Evolutionary conservation across 2,888 invertebrate genomes (phyloP), one percentile per base, ranked within the genome.

Genomic region (Diarsia dahlii): DNA sequence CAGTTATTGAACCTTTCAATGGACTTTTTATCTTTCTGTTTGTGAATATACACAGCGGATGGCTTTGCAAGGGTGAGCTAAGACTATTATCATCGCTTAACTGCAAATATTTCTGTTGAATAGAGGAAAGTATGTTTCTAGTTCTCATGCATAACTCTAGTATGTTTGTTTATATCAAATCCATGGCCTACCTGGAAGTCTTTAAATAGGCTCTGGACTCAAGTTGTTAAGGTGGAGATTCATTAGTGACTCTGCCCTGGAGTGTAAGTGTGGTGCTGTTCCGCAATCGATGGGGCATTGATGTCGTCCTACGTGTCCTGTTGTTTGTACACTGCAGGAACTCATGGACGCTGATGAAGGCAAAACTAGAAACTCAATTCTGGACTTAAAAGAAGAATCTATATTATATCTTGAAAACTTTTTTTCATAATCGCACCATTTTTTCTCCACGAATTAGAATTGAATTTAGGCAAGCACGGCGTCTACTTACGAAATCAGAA

Each of bases 1-100:
- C 50, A 70, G 66, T 76, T 79, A 82, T 81, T 84, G 78, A 84
- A 81, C 71, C 74, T 76, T 81, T 73, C 68, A 75, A 65, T 76
- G 67, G 52, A 74, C 34, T 65, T 81, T 83, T 85, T 72, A 63
- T 79, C n/a, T 66, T 48, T 72, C 48, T 74, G 68, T 74, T 68
- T 76, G 63, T 64, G 64, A 52, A 81, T 70, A 80, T 76, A 48
- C 45, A 67, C 63, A 45, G 70, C 66, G 46, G 39, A 48, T 60
- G 46, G 56, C 23, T 69, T 13, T 20, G 8, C 56, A 23, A 39
- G 46, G 45, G n/a, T 34, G 3, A 9, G 1, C 54, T 48, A 54
- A 13, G 52, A 34, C 28, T 45, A 70, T 34, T 50, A 69, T 3
- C 48, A 62, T 3, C 10, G 48, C n/a, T 20, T 6, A 20, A 64